These are phyloP conservation scores for Lepeophtheirus nordmannii DNA, from an alignment of 2,888 invertebrate species.

Conservation along the genomic window DNA sequence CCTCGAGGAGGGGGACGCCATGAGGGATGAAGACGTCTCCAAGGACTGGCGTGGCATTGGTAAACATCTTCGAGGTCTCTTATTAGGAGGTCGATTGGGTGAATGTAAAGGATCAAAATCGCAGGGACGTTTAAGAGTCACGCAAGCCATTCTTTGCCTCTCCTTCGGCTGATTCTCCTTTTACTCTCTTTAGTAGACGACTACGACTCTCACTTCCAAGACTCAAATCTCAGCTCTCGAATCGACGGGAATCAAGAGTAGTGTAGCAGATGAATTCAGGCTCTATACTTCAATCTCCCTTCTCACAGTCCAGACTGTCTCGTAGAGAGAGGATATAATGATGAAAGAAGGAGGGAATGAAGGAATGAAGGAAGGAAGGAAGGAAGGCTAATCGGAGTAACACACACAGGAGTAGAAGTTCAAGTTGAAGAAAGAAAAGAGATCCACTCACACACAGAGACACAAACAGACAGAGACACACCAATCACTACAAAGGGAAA, in stretches of 20 bases:
- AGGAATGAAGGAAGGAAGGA: no score
- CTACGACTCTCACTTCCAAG: background rate
- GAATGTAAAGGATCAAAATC: conserved; percentile 19
- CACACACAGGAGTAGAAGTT: no score
- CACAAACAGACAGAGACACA: no score
- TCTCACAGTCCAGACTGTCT: background rate
- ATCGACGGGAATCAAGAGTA: background rate
- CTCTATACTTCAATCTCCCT: background rate
- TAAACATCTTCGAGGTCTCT: background rate
- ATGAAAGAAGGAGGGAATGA: no score
- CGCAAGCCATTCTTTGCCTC: conserved; percentile 17
- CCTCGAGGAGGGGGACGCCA: conserved; percentile 2
- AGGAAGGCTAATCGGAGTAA: no score
- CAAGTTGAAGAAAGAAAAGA: no score
- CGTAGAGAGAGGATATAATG: background rate
- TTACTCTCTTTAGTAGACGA: background rate
- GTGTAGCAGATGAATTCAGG: background rate
- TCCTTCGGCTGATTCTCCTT: background rate
- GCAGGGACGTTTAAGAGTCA: conserved; percentile 20
- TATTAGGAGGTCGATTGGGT: conserved; percentile 12
- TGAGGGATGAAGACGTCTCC: background rate
- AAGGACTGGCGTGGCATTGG: background rate
- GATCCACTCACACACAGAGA: no score
- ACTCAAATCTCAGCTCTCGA: background rate
- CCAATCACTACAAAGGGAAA: no score